A percentile compares a stretch with the other conserved stretches of the same genome.
These are phyloP conservation scores for Polia nebulosa DNA, from an alignment of 2,888 invertebrate species.

Conservation along the genomic window DNA sequence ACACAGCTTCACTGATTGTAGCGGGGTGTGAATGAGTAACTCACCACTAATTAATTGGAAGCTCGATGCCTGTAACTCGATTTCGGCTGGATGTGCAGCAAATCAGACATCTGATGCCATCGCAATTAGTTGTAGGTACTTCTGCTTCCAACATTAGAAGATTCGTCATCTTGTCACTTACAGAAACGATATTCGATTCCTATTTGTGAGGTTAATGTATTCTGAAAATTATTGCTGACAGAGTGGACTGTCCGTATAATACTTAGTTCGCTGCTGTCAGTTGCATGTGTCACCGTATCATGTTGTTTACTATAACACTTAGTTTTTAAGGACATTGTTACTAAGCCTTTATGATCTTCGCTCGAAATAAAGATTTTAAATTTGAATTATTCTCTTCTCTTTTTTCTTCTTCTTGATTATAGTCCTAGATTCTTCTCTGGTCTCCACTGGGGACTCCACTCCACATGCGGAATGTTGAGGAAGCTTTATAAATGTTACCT, in stretches of 20 bases:
- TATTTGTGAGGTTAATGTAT: background rate
- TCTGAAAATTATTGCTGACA: no score
- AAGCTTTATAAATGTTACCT: no score
- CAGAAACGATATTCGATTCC: conserved; percentile 14
- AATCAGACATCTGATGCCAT: conserved; percentile 12
- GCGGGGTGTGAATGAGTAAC: conserved; percentile 21
- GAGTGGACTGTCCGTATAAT: no score
- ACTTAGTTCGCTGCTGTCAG: no score
- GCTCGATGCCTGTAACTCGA: conserved; percentile 4
- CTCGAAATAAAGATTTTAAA: no score
- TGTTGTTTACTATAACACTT: no score
- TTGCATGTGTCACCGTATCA: no score
- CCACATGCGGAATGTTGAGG: background rate
- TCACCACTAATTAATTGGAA: conserved; percentile 41
- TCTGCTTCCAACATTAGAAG: background rate
- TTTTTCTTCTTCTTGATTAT: no score
- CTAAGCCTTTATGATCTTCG: no score
- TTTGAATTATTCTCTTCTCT: no score
- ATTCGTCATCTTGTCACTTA: background rate
- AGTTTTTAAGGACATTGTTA: no score
- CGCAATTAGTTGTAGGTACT: background rate
- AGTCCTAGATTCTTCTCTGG: background rate
- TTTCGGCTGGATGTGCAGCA: conserved; percentile 27
- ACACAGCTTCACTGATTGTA: conserved; percentile 26
- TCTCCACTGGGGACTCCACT: background rate